A percentile compares a stretch with the other conserved stretches of the same genome.
phyloP scores from a whole-genome alignment of 1,140 invertebrate genomes.

The Zaprionus camerounensis region DNA sequence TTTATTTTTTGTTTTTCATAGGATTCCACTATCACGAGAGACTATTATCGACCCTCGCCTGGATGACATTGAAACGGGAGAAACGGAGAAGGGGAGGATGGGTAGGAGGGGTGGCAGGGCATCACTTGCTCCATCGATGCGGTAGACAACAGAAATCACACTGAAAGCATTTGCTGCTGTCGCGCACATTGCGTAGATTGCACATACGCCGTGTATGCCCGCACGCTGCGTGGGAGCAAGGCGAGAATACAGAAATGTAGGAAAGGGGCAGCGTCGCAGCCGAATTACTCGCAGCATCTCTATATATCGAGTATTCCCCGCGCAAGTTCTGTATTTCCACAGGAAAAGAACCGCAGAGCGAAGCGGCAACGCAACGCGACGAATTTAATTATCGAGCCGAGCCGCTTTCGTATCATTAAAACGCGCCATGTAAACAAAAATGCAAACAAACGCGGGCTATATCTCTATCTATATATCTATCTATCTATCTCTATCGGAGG shows the following conservation, averaged over 20 bases:
- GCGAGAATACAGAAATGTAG: background rate
- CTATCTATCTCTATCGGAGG: background rate
- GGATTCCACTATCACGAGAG: background rate
- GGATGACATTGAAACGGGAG: background rate
- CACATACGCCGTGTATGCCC: constrained; percentile 37
- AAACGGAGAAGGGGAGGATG: background rate
- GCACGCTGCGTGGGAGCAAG: background rate
- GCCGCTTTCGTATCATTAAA: constrained; percentile 4
- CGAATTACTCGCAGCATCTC: background rate
- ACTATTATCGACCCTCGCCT: background rate
- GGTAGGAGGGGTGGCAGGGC: too few relatives aligned
- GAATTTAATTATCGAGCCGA: background rate
- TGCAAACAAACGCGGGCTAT: background rate
- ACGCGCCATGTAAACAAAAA: constrained; percentile 6
- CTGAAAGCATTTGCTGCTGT: background rate
- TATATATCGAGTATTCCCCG: background rate
- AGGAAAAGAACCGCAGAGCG: background rate
- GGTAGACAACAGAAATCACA: background rate
- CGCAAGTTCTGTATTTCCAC: background rate
- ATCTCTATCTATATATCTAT: background rate
- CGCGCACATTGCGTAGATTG: constrained; percentile 4
- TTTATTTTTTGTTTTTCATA: background rate
- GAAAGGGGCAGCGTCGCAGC: too few relatives aligned
- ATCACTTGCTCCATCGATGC: background rate
- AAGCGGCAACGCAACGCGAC: background rate